Percentiles rank a stretch among this genome's conserved stretches.
Evolutionary conservation across 2,113 vertebrate species (phyloP).

Genomic region (Vulpes ferrilata): DNA sequence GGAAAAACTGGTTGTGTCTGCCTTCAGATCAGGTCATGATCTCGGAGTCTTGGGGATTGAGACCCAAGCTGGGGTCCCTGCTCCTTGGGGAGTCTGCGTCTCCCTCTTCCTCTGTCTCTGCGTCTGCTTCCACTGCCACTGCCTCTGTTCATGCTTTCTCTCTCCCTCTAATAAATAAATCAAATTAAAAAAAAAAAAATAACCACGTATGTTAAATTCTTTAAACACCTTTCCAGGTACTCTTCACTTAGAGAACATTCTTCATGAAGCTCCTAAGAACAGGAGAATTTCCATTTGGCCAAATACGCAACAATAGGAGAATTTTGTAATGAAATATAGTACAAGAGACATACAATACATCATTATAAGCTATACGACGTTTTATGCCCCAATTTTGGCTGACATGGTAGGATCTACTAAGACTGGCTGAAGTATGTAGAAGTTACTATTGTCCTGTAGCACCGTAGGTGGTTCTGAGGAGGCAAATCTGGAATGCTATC

Average conservation of each 20-base stretch:
- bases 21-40: no score
- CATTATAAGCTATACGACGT: not conserved
- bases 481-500: not conserved
- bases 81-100: no score
- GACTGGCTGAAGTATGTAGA: not conserved
- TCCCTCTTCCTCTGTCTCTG: no score
- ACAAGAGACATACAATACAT: not conserved
- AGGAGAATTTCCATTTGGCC: not conserved
- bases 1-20: no score
- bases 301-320: not conserved
- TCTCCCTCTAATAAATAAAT: no score
- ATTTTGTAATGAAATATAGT: not conserved
- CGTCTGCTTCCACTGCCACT: no score
- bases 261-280: not conserved
- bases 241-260: not conserved
- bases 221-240: not conserved
- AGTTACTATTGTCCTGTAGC: not conserved
- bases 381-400: not conserved
- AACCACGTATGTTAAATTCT: not conserved
- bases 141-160: no score
- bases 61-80: no score
- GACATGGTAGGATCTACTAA: not conserved
- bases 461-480: no score
- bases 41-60: no score
- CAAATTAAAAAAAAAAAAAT: no score